These are phyloP conservation scores for Pedicia rivosa DNA, from an alignment of 2,888 invertebrate species.

Conservation along the genomic window DNA sequence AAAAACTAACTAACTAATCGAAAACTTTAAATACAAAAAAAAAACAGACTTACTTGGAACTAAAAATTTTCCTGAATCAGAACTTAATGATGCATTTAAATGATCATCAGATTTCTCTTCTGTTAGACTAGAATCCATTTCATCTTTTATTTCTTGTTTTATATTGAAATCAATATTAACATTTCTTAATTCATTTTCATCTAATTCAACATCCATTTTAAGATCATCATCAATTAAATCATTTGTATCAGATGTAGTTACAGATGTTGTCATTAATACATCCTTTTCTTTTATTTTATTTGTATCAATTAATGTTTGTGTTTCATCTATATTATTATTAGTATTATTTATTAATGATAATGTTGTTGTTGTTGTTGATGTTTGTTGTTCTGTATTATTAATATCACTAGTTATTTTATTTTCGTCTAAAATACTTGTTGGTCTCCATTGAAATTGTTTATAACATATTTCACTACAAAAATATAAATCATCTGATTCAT, in stretches of 20 bases:
- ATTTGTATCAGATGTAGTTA: neutral
- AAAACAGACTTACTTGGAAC: no score
- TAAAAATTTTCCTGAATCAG: neutral
- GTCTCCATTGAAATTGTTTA: conserved; percentile 58
- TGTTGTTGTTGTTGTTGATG: no score
- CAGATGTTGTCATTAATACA: no score
- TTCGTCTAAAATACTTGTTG: conserved; percentile 35
- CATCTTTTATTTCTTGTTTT: conserved; percentile 35
- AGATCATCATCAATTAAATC: conserved; percentile 26
- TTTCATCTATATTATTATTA: no score
- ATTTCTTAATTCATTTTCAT: conserved; percentile 35
- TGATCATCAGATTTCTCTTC: neutral
- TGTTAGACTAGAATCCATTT: conserved; percentile 36
- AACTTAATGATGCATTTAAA: neutral
- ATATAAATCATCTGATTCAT: conserved; percentile 56
- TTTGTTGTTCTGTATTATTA: no score
- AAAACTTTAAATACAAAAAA: neutral
- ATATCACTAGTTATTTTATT: conserved; percentile 14
- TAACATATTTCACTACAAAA: conserved; percentile 87
- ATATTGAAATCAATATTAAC: conserved; percentile 37
- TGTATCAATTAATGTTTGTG: no score
- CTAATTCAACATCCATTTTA: conserved; percentile 30
- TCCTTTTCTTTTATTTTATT: no score
- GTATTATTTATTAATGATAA: no score
- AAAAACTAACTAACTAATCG: no score